Percentiles rank a stretch among this genome's conserved stretches.
phyloP scores from a whole-genome alignment of 2,113 vertebrate genomes.

The Grallaria varia region DNA sequence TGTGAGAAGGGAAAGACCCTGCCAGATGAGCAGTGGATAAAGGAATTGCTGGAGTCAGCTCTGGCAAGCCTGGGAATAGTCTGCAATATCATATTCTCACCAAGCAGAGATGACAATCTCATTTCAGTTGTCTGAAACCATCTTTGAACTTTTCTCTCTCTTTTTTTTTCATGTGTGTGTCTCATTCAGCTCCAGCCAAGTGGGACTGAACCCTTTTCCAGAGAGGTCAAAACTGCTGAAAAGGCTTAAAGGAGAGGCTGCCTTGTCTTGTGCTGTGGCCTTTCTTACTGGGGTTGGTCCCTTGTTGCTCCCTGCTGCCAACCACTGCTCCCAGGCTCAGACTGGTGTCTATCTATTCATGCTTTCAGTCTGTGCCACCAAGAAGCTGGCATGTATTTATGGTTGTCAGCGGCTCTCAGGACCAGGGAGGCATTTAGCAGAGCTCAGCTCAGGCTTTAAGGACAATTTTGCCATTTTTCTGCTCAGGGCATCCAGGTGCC shows the following conservation, averaged over 20 bases:
- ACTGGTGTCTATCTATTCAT: neutral
- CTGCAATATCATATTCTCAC: neutral
- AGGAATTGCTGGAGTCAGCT: neutral
- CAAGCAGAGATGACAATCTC: neutral
- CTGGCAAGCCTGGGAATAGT: neutral
- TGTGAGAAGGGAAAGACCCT: neutral
- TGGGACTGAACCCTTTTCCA: neutral
- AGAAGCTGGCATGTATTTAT: neutral
- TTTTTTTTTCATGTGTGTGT: neutral
- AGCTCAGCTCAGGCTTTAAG: neutral
- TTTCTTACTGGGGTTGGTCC: neutral
- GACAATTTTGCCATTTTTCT: neutral
- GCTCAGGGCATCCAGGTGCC: neutral
- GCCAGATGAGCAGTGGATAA: neutral
- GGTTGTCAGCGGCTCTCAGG: neutral
- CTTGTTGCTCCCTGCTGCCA: neutral
- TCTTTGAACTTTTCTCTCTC: neutral
- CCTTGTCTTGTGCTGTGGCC: neutral
- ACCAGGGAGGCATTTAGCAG: neutral
- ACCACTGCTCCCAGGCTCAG: neutral
- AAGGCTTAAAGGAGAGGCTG: neutral
- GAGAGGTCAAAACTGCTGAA: neutral
- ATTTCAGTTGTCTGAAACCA: neutral
- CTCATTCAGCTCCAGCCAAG: neutral
- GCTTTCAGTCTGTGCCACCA: neutral